Base-by-base conservation (phyloP, 2,113 vertebrate species). In the Carollia perspicillata region DNA sequence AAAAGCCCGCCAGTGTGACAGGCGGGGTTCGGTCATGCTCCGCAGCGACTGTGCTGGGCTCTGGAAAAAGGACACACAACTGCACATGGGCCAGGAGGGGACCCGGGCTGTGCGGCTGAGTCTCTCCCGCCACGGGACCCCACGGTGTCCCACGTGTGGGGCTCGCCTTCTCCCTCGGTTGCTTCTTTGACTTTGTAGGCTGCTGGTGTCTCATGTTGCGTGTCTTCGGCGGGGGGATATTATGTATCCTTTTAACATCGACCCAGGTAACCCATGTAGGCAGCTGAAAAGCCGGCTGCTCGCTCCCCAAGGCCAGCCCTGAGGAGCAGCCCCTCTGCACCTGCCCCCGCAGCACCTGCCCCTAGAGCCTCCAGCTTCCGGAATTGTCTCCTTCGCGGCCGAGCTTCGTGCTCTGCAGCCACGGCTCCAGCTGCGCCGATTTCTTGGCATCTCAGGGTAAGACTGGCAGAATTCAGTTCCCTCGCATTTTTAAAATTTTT, bases 341-440 rank as follows among this genome's bases (percentile, higher is more conserved):
- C 26, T 2, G 0, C 1, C 3, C 18, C 26, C 33, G 12, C 51
- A 14, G 1, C 12, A 9, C 42, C 68, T 6, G 13, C 37, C 66
- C 66, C 44, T 33, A 3, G 47, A 35, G 10, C 8, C 33, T 18
- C 40, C 30, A 20, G 6, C 42, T 28, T 20, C 5, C 55, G 17
- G 4, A 2, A 11, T 2, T 13, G 42, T n/a, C 23, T 30, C 42
- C 28, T 42, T 11, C 23, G 12, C 16, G 6, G 1, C 14, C 5
- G 17, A 28, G 51, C 51, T 47, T 33, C 28, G 8, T 0, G 4
- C 33, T 40, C 40, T 71, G 33, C 17, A 9, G 8, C 1, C 35
- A 5, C 1, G 55, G 30, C 26, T 8, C 2, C 1, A 14, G 3
- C n/a, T 6, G 3, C 30, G 2, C 1, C 20, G 2, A 3, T 35